phyloP scores from a whole-genome alignment of 2,797 vertebrate species.

The Pantherophis alleghaniensis region DNA sequence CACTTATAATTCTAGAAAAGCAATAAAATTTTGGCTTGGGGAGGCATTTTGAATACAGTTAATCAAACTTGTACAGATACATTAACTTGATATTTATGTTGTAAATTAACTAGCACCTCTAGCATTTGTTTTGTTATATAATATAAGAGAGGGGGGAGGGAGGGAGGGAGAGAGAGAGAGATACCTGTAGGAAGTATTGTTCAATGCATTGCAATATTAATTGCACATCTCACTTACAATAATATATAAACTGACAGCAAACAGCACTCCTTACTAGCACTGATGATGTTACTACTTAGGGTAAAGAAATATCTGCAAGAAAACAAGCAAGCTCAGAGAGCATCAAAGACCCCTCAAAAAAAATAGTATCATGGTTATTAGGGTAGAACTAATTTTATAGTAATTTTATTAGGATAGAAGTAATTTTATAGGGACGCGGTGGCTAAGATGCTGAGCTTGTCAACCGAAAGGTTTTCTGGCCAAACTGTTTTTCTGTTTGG shows the following conservation, averaged over 20 bases:
- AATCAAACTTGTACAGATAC: background rate
- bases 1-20: background rate
- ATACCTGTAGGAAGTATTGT: too few species aligned
- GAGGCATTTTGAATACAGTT: background rate
- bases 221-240: background rate
- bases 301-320: too few species aligned
- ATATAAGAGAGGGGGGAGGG: background rate
- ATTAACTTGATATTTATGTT: background rate
- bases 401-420: too few species aligned
- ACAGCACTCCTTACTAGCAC: background rate
- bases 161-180: background rate
- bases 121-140: background rate
- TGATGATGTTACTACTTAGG: background rate
- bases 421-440: too few species aligned
- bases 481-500: background rate
- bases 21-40: constrained; percentile 26
- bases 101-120: background rate
- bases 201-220: background rate
- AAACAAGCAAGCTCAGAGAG: too few species aligned
- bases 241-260: background rate
- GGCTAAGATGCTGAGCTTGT: too few species aligned
- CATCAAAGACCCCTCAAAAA: background rate
- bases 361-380: background rate
- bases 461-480: background rate
- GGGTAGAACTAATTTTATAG: background rate